Conservation (phyloP, 2,797 vertebrate genomes). For the Esox lucius region DNA sequence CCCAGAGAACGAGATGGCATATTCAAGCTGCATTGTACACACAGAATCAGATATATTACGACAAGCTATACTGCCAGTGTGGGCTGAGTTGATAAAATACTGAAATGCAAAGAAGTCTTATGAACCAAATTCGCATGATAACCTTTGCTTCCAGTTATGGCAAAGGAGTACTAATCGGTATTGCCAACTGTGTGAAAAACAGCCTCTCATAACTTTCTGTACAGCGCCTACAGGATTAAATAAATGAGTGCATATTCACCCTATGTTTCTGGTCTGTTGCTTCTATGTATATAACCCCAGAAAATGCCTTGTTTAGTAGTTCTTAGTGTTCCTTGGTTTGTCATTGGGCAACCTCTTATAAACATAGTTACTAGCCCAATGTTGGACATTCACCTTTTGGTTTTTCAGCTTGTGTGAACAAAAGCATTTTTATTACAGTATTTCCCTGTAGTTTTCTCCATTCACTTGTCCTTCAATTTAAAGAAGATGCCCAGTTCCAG, state of each 20-base stretch:
- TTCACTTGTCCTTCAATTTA: no score
- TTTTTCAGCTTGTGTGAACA: no score
- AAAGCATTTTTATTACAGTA: no score
- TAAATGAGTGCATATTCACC: not conserved
- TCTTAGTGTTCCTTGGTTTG: no score
- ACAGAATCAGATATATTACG: conserved; percentile 49
- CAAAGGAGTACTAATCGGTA: not conserved
- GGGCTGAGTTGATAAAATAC: conserved; percentile 21
- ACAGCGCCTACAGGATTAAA: not conserved
- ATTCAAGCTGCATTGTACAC: conserved; percentile 32
- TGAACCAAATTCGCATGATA: conserved; percentile 5
- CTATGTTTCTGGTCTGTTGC: not conserved
- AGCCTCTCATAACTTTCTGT: not conserved
- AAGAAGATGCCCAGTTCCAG: no score
- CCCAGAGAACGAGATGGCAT: conserved; percentile 28
- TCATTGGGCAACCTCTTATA: no score
- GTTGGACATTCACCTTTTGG: no score
- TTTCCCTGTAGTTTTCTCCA: no score
- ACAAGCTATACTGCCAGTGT: conserved; percentile 17
- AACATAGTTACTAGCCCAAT: no score
- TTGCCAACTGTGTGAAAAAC: no score
- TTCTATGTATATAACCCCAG: not conserved
- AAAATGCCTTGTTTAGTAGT: no score
- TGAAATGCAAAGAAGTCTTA: conserved; percentile 41
- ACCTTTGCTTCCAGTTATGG: conserved; percentile 21